Conservation (phyloP, 2,113 vertebrate genomes). For the Myotis davidii region DNA sequence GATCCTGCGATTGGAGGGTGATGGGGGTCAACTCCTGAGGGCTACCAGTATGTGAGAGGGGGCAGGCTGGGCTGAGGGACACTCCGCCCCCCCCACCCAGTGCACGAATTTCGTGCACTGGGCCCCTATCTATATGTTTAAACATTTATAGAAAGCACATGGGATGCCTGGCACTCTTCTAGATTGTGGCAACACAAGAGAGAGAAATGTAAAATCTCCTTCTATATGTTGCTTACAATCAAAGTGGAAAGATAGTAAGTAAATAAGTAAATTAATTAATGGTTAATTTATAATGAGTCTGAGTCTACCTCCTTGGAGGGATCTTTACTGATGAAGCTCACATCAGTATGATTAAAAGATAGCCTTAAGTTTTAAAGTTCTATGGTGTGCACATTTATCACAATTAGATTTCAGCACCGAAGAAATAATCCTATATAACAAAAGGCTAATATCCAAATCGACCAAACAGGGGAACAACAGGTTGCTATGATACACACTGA, state of each 20-base stretch:
- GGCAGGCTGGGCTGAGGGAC: no score
- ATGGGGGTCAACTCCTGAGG: no score
- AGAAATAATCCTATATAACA: neutral
- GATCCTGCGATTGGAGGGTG: no score
- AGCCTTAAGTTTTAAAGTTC: neutral
- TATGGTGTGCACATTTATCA: neutral
- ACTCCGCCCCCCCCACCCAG: no score
- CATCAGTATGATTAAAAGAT: neutral
- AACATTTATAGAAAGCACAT: neutral
- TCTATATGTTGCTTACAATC: neutral
- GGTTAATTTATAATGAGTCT: neutral
- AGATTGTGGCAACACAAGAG: neutral
- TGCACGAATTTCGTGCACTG: no score
- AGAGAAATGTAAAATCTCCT: neutral
- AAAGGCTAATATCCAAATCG: no score
- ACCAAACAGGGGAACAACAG: no score
- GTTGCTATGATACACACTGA: no score
- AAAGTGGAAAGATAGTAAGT: neutral
- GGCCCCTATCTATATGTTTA: no score
- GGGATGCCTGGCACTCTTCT: neutral
- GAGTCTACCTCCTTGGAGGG: neutral
- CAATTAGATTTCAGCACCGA: neutral
- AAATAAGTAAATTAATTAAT: neutral
- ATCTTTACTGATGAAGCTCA: neutral
- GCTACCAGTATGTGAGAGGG: no score